phyloP scores from a whole-genome alignment of 30 jellyfish, hydroid and myxozoan species.

The Nemopilema nomurai region DNA sequence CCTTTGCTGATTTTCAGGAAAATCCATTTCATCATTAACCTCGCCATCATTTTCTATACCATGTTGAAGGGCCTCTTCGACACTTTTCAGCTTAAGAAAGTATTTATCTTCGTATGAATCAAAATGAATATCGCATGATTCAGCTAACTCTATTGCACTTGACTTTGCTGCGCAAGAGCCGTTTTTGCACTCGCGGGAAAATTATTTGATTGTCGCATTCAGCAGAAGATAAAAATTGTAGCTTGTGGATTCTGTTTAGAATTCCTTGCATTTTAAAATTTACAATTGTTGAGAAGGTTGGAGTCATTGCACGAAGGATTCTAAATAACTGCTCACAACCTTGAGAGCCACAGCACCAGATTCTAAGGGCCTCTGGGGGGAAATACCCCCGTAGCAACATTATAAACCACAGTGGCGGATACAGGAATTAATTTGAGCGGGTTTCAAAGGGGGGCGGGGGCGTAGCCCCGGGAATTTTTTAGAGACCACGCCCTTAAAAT shows the following conservation, averaged over 20 bases:
- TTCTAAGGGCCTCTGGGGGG: conserved; percentile 43
- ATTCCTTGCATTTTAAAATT: conserved; percentile 49
- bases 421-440: no score
- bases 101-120: conserved; percentile 25
- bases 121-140: conserved; percentile 18
- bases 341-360: conserved; percentile 38
- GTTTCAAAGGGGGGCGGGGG: no score
- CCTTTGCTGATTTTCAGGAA: conserved; percentile 25
- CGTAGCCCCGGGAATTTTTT: no score
- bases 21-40: conserved; percentile 27
- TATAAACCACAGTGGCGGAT: no score
- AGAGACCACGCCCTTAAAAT: no score
- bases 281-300: conserved; percentile 33
- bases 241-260: conserved; percentile 32
- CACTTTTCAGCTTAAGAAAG: conserved; percentile 18
- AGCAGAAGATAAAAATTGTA: conserved; percentile 11
- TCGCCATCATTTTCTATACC: conserved; percentile 34
- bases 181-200: conserved; percentile 32
- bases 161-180: conserved; percentile 28
- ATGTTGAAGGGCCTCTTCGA: conserved; percentile 25
- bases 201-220: conserved; percentile 21
- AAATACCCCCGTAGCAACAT: conserved; percentile 16
- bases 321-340: conserved; percentile 49
- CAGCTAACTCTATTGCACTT: conserved; percentile 38
- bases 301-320: conserved; percentile 39